These are phyloP conservation scores for human DNA, from an alignment of 2,113 vertebrate genomes.

Conservation along the genomic window GRCh38 chr5:131167501-131168000, in stretches of 20 bases:
- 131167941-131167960: too few relatives aligned
- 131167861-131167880: too few relatives aligned
- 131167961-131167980: too few relatives aligned
- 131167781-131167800: background rate
- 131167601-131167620: background rate
- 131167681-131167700: background rate
- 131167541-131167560: background rate
- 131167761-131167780: background rate
- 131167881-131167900: too few relatives aligned
- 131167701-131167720: background rate
- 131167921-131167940: too few relatives aligned
- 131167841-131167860: background rate
- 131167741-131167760: background rate
- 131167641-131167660: background rate
- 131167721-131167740: background rate
- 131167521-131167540: background rate
- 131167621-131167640: background rate
- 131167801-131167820: background rate
- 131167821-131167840: background rate
- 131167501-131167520: background rate
- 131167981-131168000: too few relatives aligned
- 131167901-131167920: too few relatives aligned
- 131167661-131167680: background rate
- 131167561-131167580: background rate
- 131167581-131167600: background rate